A percentile compares a stretch with the other conserved stretches of the same genome.
Evolutionary conservation across 2,888 invertebrate genomes (phyloP).

Genomic region (Tenthredo mesomela): DNA sequence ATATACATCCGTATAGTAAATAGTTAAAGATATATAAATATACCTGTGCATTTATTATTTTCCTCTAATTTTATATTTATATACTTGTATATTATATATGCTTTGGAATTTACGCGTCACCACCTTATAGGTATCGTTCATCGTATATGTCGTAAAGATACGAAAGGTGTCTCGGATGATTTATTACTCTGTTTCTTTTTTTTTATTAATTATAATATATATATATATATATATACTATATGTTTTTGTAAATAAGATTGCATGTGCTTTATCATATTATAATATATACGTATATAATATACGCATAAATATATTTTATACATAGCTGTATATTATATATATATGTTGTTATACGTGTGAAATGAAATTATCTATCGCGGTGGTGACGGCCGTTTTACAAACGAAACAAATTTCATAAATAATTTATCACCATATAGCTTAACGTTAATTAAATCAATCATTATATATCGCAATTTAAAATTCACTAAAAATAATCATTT

Average conservation of each 20-base stretch:
- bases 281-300: conserved; percentile 1
- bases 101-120: conserved; percentile 26
- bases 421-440: neutral
- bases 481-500: neutral
- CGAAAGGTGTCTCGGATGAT: conserved; percentile 47
- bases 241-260: conserved; percentile 42
- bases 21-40: neutral
- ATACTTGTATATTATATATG: too few species aligned
- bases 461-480: neutral
- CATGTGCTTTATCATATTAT: conserved; percentile 50
- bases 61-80: neutral
- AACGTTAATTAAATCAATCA: neutral
- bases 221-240: neutral
- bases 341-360: conserved; percentile 4
- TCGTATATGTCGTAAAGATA: conserved; percentile 32
- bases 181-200: conserved; percentile 20
- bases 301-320: neutral
- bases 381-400: conserved; percentile 64
- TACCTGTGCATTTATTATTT: neutral
- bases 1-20: neutral
- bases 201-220: neutral
- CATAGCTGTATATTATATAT: neutral
- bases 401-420: neutral
- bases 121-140: conserved; percentile 22
- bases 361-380: conserved; percentile 55